Conservation (phyloP, 2,888 invertebrate genomes). For the Agriopis marginaria region DNA sequence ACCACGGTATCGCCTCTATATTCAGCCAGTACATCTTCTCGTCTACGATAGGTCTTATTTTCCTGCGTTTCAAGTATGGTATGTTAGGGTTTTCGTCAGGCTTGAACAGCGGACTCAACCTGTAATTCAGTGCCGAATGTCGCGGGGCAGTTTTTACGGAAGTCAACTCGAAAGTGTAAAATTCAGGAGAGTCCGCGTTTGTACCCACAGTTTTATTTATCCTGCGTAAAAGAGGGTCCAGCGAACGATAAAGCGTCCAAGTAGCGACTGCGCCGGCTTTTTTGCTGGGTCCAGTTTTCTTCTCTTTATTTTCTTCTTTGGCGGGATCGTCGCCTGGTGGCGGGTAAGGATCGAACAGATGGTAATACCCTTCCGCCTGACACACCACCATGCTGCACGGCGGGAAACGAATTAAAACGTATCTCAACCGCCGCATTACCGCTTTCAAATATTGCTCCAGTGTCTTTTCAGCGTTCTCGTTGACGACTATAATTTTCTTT, state of each 20-base stretch:
- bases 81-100: constrained; percentile 74
- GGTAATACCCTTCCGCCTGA: constrained; percentile 83
- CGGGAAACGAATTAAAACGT: constrained; percentile 86
- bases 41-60: constrained; percentile 67
- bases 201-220: constrained; percentile 60
- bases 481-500: constrained; percentile 83
- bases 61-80: constrained; percentile 68
- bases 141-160: constrained; percentile 84
- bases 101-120: constrained; percentile 76
- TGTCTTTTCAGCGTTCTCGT: constrained; percentile 74
- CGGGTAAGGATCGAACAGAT: constrained; percentile 88
- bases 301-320: constrained; percentile 33
- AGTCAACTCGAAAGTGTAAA: constrained; percentile 86
- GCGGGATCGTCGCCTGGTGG: constrained; percentile 60
- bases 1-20: constrained; percentile 76
- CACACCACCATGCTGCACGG: constrained; percentile 86
- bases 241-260: constrained; percentile 79
- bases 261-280: constrained; percentile 64
- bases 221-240: constrained; percentile 66
- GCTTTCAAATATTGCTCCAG: constrained; percentile 79
- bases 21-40: constrained; percentile 83
- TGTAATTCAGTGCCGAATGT: constrained; percentile 73
- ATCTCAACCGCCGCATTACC: constrained; percentile 76
- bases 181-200: constrained; percentile 67
- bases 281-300: constrained; percentile 37